Conservation (phyloP, 2,797 vertebrate genomes). For the Sylvilagus floridanus region DNA sequence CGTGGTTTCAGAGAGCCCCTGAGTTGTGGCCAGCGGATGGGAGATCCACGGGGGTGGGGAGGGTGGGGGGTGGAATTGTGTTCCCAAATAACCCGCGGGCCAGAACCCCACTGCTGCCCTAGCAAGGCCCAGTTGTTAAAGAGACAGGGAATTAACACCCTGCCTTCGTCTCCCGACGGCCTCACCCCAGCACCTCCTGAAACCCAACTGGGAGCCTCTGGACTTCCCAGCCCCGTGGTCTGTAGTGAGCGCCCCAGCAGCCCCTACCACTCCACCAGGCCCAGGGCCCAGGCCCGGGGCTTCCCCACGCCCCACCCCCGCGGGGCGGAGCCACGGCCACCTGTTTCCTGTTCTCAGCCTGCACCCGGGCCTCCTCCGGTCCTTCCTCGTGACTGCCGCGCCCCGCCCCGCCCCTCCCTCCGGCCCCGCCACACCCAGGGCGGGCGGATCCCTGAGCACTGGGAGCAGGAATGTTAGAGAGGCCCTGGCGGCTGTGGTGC, state of each 20-base stretch:
- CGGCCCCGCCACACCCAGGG: neutral
- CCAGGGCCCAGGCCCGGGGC: neutral
- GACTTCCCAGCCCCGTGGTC: neutral
- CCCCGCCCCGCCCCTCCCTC: neutral
- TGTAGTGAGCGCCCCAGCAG: neutral
- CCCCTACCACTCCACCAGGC: rapidly evolving
- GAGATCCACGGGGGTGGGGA: neutral
- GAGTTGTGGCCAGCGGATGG: neutral
- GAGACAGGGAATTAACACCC: neutral
- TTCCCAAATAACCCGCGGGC: rapidly evolving
- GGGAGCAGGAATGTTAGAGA: slow-evolving; percentile 63
- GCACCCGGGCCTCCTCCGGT: neutral
- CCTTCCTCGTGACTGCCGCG: too few species aligned
- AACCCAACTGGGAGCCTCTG: neutral
- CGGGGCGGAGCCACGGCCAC: slow-evolving; percentile 46
- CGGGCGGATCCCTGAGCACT: slow-evolving; percentile 56
- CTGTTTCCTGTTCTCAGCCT: slow-evolving; percentile 71
- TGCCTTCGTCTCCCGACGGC: neutral
- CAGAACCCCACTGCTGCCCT: neutral
- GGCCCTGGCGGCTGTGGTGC: neutral
- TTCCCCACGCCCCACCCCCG: neutral
- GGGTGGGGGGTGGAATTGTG: neutral
- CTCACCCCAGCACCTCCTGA: neutral
- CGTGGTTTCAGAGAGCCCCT: neutral
- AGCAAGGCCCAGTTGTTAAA: neutral